Evolutionary conservation across 2,888 invertebrate species (phyloP).

Genomic region (Andrena chrysosceles): DNA sequence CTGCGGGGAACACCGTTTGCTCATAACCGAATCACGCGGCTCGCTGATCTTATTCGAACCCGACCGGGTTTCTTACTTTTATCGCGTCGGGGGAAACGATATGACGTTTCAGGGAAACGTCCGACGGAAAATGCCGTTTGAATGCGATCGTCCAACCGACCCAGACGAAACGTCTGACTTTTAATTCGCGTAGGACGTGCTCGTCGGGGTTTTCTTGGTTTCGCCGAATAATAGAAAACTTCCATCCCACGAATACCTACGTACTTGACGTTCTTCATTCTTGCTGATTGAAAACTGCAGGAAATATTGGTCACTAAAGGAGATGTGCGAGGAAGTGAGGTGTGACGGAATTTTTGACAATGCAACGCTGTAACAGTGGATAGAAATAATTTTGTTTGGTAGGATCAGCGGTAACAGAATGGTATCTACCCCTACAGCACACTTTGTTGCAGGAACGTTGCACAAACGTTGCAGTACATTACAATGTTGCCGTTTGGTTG

Average conservation of each 20-base stretch:
- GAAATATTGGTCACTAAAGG: background rate
- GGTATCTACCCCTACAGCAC: too few species aligned
- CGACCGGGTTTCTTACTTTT: constrained; percentile 29
- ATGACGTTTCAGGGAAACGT: constrained; percentile 20
- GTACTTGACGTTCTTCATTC: background rate
- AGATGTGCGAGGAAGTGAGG: background rate
- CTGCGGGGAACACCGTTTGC: constrained; percentile 51
- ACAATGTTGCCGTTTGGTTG: too few species aligned
- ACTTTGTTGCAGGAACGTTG: too few species aligned
- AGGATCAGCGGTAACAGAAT: too few species aligned
- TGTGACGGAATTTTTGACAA: background rate
- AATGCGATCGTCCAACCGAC: background rate
- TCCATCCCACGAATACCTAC: background rate
- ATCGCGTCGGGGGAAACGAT: constrained; percentile 24
- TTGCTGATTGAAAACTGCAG: background rate
- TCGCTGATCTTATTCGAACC: constrained; percentile 62
- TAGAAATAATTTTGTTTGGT: background rate
- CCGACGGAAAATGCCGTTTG: background rate
- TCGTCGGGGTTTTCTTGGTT: background rate
- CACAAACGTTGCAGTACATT: too few species aligned
- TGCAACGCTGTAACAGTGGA: background rate
- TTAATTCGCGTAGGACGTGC: background rate
- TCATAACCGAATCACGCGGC: constrained; percentile 67
- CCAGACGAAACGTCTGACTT: background rate
- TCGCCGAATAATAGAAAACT: background rate